Conservation (phyloP, 2,113 vertebrate genomes). For the Anas platyrhynchos region DNA sequence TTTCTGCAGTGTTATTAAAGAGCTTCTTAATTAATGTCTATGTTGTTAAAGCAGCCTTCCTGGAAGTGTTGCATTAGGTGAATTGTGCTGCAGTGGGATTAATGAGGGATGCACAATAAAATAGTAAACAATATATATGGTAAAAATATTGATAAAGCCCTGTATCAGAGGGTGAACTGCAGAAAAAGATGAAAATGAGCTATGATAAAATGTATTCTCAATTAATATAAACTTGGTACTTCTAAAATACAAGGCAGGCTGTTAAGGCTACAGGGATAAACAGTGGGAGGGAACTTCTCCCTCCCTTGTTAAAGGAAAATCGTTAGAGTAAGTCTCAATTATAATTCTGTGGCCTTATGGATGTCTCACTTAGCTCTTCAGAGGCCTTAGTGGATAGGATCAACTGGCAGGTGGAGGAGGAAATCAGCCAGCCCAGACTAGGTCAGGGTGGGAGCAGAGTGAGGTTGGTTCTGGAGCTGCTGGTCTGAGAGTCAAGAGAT, state of each 20-base stretch:
- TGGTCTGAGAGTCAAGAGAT: background rate
- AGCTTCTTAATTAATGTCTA: background rate
- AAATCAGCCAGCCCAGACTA: background rate
- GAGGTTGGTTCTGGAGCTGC: background rate
- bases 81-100: background rate
- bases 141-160: background rate
- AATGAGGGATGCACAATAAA: background rate
- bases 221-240: background rate
- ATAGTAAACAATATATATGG: background rate
- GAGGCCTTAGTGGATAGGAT: background rate
- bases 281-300: background rate
- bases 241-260: background rate
- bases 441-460: accelerated
- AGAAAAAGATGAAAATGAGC: background rate
- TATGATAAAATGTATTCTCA: background rate
- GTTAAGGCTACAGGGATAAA: background rate
- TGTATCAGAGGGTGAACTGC: background rate
- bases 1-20: background rate
- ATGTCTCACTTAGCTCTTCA: background rate
- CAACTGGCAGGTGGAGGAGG: background rate
- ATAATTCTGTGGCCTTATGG: background rate
- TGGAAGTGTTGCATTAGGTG: background rate
- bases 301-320: background rate
- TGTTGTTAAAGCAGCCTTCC: background rate
- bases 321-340: background rate